A percentile compares a stretch with the other conserved stretches of the same genome.
These are phyloP conservation scores for Rhyzopertha dominica DNA, from an alignment of 1,140 invertebrate genomes.

Conservation along the genomic window DNA sequence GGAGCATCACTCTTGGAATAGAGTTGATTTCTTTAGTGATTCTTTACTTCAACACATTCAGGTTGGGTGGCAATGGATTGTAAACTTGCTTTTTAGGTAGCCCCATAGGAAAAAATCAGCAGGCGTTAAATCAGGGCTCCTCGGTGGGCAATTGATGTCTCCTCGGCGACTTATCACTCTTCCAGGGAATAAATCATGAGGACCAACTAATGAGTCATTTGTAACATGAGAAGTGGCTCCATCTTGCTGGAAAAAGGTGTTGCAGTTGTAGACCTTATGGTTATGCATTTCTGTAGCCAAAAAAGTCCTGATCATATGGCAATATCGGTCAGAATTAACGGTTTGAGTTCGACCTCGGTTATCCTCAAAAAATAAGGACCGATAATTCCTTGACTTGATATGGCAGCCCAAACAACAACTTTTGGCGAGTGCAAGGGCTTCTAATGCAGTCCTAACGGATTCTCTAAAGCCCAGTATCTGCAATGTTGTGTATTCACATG, in stretches of 20 bases:
- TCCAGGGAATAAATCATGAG: slow-evolving; percentile 5
- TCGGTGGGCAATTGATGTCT: too few species aligned
- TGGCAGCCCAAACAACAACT: slow-evolving; percentile 15
- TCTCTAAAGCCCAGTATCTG: slow-evolving; percentile 15
- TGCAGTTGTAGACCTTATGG: slow-evolving; percentile 13
- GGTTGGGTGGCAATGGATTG: too few species aligned
- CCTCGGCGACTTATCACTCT: too few species aligned
- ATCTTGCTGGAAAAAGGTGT: slow-evolving; percentile 7
- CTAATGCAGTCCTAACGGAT: slow-evolving; percentile 8
- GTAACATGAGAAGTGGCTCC: slow-evolving; percentile 4
- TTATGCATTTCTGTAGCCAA: slow-evolving; percentile 3
- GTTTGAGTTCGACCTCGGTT: slow-evolving; percentile 15
- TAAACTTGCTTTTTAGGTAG: too few species aligned
- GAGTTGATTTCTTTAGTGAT: too few species aligned
- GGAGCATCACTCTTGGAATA: too few species aligned
- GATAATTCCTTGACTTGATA: too few species aligned
- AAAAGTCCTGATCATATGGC: slow-evolving; percentile 13
- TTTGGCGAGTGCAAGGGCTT: slow-evolving; percentile 1
- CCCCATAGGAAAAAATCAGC: too few species aligned
- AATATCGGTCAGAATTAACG: slow-evolving; percentile 14
- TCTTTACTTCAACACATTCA: too few species aligned
- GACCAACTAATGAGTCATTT: slow-evolving; percentile 7
- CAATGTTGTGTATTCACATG: slow-evolving; percentile 19
- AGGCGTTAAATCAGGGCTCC: too few species aligned
- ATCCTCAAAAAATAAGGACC: slow-evolving; percentile 14